A percentile compares a stretch with the other conserved stretches of the same genome.
Evolutionary conservation across 2,113 vertebrate genomes (phyloP).

Genomic region (Pristiophorus japonicus): DNA sequence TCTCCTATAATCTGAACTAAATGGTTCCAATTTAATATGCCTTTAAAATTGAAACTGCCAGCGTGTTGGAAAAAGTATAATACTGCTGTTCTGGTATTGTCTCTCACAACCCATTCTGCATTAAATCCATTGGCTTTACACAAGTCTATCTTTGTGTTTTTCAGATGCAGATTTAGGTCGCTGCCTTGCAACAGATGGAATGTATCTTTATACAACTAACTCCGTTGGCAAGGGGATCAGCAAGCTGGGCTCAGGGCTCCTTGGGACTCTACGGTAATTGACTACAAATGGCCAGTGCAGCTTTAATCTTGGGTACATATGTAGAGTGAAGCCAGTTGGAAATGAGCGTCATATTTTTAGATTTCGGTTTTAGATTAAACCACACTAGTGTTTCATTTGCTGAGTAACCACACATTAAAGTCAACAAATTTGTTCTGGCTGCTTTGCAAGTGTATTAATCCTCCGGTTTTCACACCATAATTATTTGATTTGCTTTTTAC

Average conservation of each 20-base stretch:
- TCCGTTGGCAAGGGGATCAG: slow-evolving; percentile 92
- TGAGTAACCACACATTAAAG: background rate
- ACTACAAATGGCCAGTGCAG: background rate
- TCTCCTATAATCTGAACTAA: background rate
- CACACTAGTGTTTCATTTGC: background rate
- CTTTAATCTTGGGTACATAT: background rate
- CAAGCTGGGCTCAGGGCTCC: slow-evolving; percentile 93
- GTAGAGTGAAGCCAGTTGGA: background rate
- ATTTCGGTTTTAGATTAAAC: background rate
- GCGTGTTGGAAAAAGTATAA: background rate
- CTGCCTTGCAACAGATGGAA: slow-evolving; percentile 88
- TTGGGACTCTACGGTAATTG: slow-evolving; percentile 88
- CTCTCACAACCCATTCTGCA: background rate
- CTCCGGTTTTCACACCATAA: background rate
- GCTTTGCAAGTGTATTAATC: background rate
- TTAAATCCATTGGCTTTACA: slow-evolving; percentile 14
- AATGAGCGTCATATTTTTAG: background rate
- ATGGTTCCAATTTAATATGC: background rate
- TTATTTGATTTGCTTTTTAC: background rate
- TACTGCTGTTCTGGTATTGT: background rate
- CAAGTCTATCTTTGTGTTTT: slow-evolving; percentile 42
- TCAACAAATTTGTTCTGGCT: background rate
- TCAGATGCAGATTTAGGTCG: slow-evolving; percentile 92
- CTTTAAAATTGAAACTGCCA: background rate
- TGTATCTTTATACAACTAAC: slow-evolving; percentile 94